Conservation (phyloP, 2,797 vertebrate genomes). For the Ispidina lecontei region DNA sequence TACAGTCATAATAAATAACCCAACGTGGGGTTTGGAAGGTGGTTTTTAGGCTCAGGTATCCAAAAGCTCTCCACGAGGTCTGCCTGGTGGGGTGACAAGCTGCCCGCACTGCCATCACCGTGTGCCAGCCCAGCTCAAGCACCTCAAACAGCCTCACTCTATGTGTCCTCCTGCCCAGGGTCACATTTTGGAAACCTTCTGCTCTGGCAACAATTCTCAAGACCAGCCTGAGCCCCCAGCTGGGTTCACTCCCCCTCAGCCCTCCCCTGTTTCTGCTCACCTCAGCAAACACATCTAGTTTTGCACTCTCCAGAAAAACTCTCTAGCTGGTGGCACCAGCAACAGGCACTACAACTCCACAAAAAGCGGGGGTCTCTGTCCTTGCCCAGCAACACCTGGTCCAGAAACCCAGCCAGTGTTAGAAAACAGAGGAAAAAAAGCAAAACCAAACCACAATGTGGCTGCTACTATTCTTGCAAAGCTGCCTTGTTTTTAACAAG, state of each 20-base stretch:
- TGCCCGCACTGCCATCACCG: accelerated
- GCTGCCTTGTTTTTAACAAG: neutral
- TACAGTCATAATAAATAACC: neutral
- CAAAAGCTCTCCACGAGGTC: accelerated
- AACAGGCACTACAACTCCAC: accelerated
- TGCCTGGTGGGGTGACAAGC: neutral
- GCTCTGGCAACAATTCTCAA: accelerated
- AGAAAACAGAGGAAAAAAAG: neutral
- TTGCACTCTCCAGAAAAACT: neutral
- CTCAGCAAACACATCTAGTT: accelerated
- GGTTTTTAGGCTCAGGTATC: neutral
- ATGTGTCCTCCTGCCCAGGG: neutral
- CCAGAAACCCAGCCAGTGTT: neutral
- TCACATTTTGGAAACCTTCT: accelerated
- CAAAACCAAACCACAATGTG: accelerated
- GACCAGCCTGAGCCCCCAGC: neutral
- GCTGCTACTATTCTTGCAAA: neutral
- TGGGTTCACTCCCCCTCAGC: accelerated
- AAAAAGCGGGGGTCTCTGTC: neutral
- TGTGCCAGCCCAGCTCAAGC: neutral
- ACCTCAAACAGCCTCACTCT: neutral
- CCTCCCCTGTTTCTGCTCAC: accelerated
- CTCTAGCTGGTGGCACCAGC: neutral
- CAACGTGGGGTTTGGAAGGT: neutral
- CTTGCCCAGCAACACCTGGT: neutral